phyloP scores from a whole-genome alignment of 2,113 vertebrate species.

The Xerus inauris region DNA sequence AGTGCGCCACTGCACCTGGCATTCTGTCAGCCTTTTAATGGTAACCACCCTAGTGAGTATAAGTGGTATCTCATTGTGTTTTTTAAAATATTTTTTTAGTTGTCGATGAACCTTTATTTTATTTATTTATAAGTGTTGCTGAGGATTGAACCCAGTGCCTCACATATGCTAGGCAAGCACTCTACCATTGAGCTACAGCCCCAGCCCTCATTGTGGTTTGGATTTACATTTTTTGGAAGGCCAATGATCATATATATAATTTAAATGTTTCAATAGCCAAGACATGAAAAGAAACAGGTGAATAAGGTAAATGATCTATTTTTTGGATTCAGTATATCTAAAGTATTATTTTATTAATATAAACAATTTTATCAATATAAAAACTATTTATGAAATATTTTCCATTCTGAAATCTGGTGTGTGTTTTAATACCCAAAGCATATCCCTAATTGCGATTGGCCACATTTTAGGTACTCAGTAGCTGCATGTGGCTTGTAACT shows the following conservation, averaged over 20 bases:
- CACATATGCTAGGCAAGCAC: no score
- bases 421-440: not conserved
- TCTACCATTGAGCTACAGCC: no score
- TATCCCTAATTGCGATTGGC: not conserved
- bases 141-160: no score
- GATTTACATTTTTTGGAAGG: conserved; percentile 15
- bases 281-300: conserved; percentile 1
- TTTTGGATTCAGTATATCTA: not conserved
- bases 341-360: conserved; percentile 44
- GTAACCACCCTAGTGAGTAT: not conserved
- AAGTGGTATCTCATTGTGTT: not conserved
- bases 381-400: conserved; percentile 1
- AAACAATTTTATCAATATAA: not conserved
- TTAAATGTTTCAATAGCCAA: not conserved
- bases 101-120: no score
- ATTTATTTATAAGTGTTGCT: no score
- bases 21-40: not conserved
- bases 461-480: not conserved
- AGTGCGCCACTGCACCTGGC: no score
- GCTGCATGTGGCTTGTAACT: not conserved
- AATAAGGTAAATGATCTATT: conserved; percentile 5
- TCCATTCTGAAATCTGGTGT: conserved; percentile 4
- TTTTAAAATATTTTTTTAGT: not conserved
- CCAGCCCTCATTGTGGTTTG: not conserved
- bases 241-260: not conserved